Percentiles rank a stretch among this genome's conserved stretches.
These are phyloP conservation scores for Darevskia nairensis DNA, from an alignment of 2,797 vertebrate genomes.

Conservation along the genomic window DNA sequence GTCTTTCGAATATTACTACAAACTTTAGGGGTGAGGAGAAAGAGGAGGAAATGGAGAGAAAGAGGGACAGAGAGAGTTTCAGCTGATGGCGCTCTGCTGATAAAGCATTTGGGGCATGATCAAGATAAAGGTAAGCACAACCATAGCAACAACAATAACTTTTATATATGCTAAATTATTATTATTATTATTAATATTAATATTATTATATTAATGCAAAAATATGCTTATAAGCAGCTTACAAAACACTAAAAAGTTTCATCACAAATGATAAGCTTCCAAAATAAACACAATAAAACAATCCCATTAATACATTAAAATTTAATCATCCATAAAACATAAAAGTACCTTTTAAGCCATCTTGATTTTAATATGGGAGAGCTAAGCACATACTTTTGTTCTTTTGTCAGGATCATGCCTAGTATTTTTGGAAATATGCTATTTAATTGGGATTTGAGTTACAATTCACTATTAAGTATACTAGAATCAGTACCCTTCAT, in stretches of 20 bases:
- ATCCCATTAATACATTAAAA: no score
- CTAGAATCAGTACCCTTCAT: background rate
- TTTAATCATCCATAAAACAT: no score
- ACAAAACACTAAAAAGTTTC: no score
- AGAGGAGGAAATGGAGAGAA: background rate
- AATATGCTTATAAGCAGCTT: no score
- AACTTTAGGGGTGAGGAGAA: background rate
- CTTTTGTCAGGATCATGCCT: background rate
- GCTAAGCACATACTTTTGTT: background rate
- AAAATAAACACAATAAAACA: no score
- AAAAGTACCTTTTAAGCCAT: background rate
- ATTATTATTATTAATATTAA: no score
- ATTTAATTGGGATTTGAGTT: background rate
- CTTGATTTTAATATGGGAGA: background rate
- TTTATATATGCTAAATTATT: no score
- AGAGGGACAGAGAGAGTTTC: background rate
- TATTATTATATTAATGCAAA: no score
- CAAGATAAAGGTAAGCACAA: background rate
- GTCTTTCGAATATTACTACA: background rate
- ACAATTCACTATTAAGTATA: background rate
- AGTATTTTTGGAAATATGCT: background rate
- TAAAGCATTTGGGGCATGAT: background rate
- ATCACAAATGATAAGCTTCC: no score
- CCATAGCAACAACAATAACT: no score
- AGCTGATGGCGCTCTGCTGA: background rate